Conservation (phyloP, 2,888 invertebrate genomes). For the Trissoscelio sp. region DNA sequence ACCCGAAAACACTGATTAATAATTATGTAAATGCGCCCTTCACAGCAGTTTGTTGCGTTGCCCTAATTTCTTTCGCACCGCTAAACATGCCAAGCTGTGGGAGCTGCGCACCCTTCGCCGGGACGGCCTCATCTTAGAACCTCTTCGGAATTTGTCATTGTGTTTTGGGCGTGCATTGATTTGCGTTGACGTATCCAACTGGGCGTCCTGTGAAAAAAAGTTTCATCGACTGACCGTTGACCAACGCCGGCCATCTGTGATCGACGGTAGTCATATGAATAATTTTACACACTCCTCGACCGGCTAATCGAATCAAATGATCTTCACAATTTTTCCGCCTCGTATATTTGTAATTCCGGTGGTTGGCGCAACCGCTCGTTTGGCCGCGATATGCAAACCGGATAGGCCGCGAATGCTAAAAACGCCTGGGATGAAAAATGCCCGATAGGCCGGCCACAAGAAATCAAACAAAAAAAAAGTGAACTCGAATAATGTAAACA, state of each 20-base stretch:
- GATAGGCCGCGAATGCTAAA: conserved; percentile 23
- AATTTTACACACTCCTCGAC: conserved; percentile 56
- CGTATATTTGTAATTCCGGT: conserved; percentile 44
- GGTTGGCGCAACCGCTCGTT: conserved; percentile 27
- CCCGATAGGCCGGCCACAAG: conserved; percentile 48
- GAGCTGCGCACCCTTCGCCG: conserved; percentile 52
- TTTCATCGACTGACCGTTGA: conserved; percentile 64
- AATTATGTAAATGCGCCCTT: conserved; percentile 63
- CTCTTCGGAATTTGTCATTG: conserved; percentile 68
- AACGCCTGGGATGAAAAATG: conserved; percentile 4
- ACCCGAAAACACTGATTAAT: conserved; percentile 61
- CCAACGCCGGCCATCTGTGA: conserved; percentile 56
- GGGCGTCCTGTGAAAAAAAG: conserved; percentile 67
- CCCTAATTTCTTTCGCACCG: conserved; percentile 67
- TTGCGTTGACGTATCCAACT: conserved; percentile 73
- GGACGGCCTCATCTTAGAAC: conserved; percentile 38
- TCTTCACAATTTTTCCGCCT: conserved; percentile 59
- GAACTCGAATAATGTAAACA: conserved; percentile 66
- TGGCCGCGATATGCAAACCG: conserved; percentile 10
- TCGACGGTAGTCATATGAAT: conserved; percentile 67
- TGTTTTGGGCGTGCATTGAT: conserved; percentile 71
- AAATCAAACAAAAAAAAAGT: too few species aligned
- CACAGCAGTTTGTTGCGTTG: conserved; percentile 35
- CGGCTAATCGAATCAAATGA: conserved; percentile 63
- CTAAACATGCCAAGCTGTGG: conserved; percentile 58